Percentiles rank a stretch among this genome's conserved stretches.
These are phyloP conservation scores for Riparia riparia DNA, from an alignment of 2,113 vertebrate species.

Conservation along the genomic window DNA sequence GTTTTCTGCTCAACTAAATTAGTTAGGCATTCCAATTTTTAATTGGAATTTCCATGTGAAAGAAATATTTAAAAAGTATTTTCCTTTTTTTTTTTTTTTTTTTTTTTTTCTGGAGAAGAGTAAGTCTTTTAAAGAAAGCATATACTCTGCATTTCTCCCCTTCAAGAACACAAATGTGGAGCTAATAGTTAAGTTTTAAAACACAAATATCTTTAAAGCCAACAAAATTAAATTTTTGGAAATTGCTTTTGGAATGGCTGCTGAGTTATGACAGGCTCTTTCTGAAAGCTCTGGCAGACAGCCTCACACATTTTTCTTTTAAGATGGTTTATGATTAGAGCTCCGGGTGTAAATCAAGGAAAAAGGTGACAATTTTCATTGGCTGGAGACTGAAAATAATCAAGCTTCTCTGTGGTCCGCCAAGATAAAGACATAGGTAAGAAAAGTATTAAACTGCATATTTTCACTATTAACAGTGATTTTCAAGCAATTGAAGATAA, in stretches of 20 bases:
- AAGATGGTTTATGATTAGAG: conserved; percentile 44
- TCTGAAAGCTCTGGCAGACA: conserved; percentile 16
- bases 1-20: background rate
- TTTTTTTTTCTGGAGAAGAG: background rate
- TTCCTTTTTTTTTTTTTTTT: background rate
- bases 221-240: conserved; percentile 32
- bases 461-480: conserved; percentile 3
- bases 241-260: conserved; percentile 18
- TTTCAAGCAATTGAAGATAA: conserved; percentile 2
- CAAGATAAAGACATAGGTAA: background rate
- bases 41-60: background rate
- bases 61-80: background rate
- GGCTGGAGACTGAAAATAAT: conserved; percentile 3
- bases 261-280: conserved; percentile 24
- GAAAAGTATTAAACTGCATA: background rate
- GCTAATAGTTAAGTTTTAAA: background rate
- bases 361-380: conserved; percentile 4
- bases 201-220: background rate
- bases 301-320: background rate
- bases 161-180: background rate
- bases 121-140: background rate
- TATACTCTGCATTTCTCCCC: background rate
- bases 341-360: conserved; percentile 16
- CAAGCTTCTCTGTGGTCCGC: background rate
- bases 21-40: background rate